Evolutionary conservation across 2,888 invertebrate genomes (phyloP).

Genomic region (Tolmerus cingulatus): DNA sequence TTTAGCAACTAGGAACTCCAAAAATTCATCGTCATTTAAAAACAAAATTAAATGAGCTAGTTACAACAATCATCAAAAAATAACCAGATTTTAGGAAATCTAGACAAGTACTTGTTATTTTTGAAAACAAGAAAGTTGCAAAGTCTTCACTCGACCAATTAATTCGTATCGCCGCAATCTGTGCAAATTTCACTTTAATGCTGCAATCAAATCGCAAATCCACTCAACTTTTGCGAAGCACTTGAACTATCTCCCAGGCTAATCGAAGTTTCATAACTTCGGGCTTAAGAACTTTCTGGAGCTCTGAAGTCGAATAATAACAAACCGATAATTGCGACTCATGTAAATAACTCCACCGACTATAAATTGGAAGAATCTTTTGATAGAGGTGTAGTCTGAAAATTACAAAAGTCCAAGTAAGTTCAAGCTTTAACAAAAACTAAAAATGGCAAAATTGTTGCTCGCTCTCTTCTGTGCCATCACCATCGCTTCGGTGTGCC

Average conservation of each 20-base stretch:
- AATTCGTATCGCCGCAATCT: neutral
- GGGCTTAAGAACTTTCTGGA: neutral
- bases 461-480: conserved; percentile 25
- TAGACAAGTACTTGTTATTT: neutral
- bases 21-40: neutral
- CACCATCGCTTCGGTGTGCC: conserved; percentile 3
- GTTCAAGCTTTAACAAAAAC: neutral
- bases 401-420: neutral
- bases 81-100: neutral
- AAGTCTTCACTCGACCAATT: neutral
- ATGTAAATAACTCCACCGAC: neutral
- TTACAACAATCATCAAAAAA: neutral
- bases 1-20: neutral
- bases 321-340: neutral
- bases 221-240: neutral
- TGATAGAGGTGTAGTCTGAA: neutral
- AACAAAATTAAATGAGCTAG: neutral
- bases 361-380: neutral
- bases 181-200: neutral
- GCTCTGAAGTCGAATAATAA: neutral
- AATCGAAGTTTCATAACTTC: neutral
- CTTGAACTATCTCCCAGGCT: neutral
- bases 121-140: neutral
- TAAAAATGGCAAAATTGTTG: conserved; percentile 7
- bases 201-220: neutral